Evolutionary conservation across 2,797 vertebrate species (phyloP).

Genomic region (Rhynchotus rufescens): DNA sequence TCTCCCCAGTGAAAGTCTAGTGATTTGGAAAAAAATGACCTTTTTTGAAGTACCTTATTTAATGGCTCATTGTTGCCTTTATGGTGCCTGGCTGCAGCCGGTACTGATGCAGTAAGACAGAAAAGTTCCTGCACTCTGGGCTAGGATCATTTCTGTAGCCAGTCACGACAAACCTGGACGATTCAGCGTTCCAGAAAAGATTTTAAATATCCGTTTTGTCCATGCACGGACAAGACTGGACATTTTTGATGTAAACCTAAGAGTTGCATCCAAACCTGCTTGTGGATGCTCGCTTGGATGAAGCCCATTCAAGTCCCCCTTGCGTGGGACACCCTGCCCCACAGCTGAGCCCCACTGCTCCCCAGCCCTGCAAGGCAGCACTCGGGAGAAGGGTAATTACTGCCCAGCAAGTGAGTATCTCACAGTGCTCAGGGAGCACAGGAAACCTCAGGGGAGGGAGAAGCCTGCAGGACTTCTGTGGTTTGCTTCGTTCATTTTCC

Average conservation of each 20-base stretch:
- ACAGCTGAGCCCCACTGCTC: not conserved
- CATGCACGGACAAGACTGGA: not conserved
- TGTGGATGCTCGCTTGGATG: not conserved
- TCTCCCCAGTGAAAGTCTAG: not conserved
- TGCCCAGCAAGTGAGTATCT: not conserved
- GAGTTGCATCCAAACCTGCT: not conserved
- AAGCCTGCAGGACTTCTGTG: not conserved
- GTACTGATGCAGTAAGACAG: not conserved
- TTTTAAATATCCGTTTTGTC: not conserved
- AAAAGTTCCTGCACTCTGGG: not conserved
- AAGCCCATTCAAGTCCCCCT: not conserved
- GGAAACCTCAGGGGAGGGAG: not conserved
- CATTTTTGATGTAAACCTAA: constrained; percentile 1
- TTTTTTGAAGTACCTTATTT: constrained; percentile 17
- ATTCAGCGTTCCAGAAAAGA: not conserved
- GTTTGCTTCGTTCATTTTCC: not conserved
- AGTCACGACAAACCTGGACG: not conserved
- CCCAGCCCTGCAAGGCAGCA: not conserved
- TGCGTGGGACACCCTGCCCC: not conserved
- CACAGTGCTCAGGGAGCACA: not conserved
- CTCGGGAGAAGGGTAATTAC: not conserved
- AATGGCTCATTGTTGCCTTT: not conserved
- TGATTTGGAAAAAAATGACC: constrained; percentile 13
- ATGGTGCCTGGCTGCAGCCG: not conserved
- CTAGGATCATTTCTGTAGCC: not conserved